Conservation (phyloP, 1,140 invertebrate species). For the Rhizoglyphus robini region DNA sequence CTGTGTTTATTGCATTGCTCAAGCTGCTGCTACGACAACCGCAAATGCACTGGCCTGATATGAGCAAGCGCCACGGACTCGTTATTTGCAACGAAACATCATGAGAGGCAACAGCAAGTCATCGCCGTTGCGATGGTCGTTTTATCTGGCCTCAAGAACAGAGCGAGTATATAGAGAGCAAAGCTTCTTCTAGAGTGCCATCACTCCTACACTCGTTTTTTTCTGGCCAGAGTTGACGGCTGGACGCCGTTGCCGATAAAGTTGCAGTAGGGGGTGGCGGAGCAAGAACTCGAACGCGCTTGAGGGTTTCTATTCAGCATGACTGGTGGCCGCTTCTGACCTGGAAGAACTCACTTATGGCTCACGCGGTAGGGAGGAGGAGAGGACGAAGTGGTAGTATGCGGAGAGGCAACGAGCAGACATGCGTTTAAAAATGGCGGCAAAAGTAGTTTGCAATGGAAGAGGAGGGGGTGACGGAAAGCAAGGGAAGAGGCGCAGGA, state of each 20-base stretch:
- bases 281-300: too few species aligned
- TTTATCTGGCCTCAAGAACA: too few species aligned
- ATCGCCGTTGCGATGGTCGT: background rate
- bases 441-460: constrained; percentile 6
- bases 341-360: too few species aligned
- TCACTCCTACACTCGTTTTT: background rate
- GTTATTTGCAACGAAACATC: background rate
- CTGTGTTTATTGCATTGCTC: background rate
- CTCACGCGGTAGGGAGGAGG: background rate
- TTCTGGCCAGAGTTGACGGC: background rate
- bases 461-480: constrained; percentile 10
- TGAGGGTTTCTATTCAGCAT: too few species aligned
- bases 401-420: background rate
- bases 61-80: background rate
- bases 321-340: too few species aligned
- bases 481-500: background rate
- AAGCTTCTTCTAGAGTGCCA: too few species aligned
- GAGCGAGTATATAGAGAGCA: too few species aligned
- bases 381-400: background rate
- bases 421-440: constrained; percentile 18
- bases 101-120: background rate
- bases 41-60: background rate
- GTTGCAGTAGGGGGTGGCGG: background rate
- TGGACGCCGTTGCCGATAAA: too few species aligned
- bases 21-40: constrained; percentile 7